A percentile compares a stretch with the other conserved stretches of the same genome.
Evolutionary conservation across 2,888 invertebrate species (phyloP).

Genomic region (Lasioglossum figueresi): DNA sequence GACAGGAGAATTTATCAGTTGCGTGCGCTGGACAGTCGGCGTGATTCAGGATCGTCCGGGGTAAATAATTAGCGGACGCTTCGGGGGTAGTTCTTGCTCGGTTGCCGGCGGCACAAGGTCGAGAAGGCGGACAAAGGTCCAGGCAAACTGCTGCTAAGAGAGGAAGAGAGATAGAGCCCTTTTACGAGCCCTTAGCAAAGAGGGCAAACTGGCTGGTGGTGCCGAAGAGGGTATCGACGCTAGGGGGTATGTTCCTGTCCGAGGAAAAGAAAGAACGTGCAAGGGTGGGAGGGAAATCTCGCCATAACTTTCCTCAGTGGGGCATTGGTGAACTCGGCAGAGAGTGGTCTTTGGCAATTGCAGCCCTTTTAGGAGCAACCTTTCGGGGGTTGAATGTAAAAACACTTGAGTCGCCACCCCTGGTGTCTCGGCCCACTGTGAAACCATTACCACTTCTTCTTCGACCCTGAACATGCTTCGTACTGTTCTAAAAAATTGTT

Average conservation of each 20-base stretch:
- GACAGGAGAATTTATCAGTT: slow-evolving; percentile 74
- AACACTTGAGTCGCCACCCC: slow-evolving; percentile 4
- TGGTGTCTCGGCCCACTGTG: not conserved
- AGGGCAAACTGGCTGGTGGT: slow-evolving; percentile 44
- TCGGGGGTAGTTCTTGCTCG: slow-evolving; percentile 55
- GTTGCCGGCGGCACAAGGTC: slow-evolving; percentile 61
- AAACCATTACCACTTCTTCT: not conserved
- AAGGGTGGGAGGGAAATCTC: slow-evolving; percentile 30
- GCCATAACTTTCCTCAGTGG: slow-evolving; percentile 26
- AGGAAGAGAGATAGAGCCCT: slow-evolving; percentile 45
- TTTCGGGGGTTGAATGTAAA: slow-evolving; percentile 2
- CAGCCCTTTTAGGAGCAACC: slow-evolving; percentile 10
- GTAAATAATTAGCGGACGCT: slow-evolving; percentile 73
- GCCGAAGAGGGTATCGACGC: slow-evolving; percentile 21
- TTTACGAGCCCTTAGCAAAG: slow-evolving; percentile 57
- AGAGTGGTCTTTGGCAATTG: slow-evolving; percentile 4
- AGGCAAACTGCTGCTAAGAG: slow-evolving; percentile 38
- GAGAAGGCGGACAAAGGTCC: slow-evolving; percentile 70
- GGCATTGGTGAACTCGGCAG: not conserved
- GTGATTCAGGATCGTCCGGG: slow-evolving; percentile 61
- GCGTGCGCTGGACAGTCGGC: slow-evolving; percentile 72
- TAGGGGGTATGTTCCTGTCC: slow-evolving; percentile 19
- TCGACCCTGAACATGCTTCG: not conserved
- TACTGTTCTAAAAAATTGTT: not conserved
- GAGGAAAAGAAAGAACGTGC: slow-evolving; percentile 13